Percentiles rank a stretch among this genome's conserved stretches.
Conservation (phyloP, 37 sponge, comb jelly and placozoan genomes). For the Beroe forskalii region DNA sequence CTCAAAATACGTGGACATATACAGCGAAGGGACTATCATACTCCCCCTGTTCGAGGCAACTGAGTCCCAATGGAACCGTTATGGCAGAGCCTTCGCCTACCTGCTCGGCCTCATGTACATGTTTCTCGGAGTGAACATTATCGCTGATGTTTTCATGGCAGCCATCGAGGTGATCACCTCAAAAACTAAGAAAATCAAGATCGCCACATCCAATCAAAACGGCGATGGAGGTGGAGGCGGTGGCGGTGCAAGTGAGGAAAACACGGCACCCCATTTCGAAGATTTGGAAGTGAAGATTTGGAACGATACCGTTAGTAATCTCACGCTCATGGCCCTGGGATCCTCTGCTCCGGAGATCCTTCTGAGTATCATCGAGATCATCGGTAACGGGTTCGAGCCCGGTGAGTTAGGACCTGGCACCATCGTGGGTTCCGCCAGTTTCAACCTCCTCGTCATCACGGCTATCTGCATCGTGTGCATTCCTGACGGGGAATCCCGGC, state of each 20-base stretch:
- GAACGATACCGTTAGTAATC: slow-evolving; percentile 66
- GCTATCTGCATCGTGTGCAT: slow-evolving; percentile 63
- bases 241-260: background rate
- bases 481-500: slow-evolving; percentile 35
- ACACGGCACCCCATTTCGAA: slow-evolving; percentile 20
- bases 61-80: slow-evolving; percentile 55
- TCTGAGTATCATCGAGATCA: slow-evolving; percentile 61
- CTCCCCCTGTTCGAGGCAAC: slow-evolving; percentile 47
- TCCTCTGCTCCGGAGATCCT: slow-evolving; percentile 67
- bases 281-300: slow-evolving; percentile 59
- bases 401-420: slow-evolving; percentile 66
- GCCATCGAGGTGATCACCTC: slow-evolving; percentile 66
- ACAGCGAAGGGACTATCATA: background rate
- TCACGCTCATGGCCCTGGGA: slow-evolving; percentile 65
- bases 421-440: slow-evolving; percentile 65
- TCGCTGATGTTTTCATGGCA: slow-evolving; percentile 66
- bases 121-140: slow-evolving; percentile 64
- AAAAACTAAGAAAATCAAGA: slow-evolving; percentile 62
- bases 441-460: slow-evolving; percentile 66
- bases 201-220: slow-evolving; percentile 32
- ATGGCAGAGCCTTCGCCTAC: slow-evolving; percentile 52
- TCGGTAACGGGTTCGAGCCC: slow-evolving; percentile 57
- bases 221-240: background rate
- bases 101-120: slow-evolving; percentile 38
- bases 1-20: background rate